Evolutionary conservation across 1,140 invertebrate genomes (phyloP), one percentile per base, ranked within the genome.

Genomic region (Leptinotarsa undecemlineata): DNA sequence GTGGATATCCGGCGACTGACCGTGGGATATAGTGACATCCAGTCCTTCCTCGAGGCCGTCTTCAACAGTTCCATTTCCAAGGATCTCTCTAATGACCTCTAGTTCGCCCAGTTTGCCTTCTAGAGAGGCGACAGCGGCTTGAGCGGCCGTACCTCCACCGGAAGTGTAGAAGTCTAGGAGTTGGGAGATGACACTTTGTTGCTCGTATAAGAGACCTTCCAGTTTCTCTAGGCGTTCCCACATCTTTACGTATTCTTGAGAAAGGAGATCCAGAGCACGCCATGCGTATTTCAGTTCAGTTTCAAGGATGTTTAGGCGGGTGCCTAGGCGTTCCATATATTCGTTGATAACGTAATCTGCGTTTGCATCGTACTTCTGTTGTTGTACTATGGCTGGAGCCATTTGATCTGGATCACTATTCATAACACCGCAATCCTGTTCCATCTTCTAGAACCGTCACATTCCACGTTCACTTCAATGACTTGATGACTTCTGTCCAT

Each of bases 241-340:
- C 92, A 98, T 97, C 82, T 95, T 94, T 17, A 96, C 93, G 81
- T 96, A 97, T 83, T 97, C 96, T 79, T 95, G 93, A 20, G 94
- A 96, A 6, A 98, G 89, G 51, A 97, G 88, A 83, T 97, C 95
- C 70, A 98, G 86, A 2, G 95, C 94, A 75, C 95, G 89, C 95
- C 95, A 97, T 1, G 95, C 95, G 82, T 95, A 96, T 77, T 95
- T 93, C 20, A 97, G 87, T 85, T 97, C 95, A 1, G 94, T 94
- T 85, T 97, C 95, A 15, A 97, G 88, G 63, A 95, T 91, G 80
- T 92, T 94, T 64, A 97, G 88, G 42, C 95, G 89, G 26, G 93
- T 94, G 3, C 93, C 93, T 64, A 97, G 88, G 72, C 94, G 90
- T 81, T 96, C 94, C 94, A 97, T 96, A 84, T 94, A 95, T 81